A percentile compares a stretch with the other conserved stretches of the same genome.
Conservation (phyloP, 2,113 vertebrate species). For the Salvator merianae region DNA sequence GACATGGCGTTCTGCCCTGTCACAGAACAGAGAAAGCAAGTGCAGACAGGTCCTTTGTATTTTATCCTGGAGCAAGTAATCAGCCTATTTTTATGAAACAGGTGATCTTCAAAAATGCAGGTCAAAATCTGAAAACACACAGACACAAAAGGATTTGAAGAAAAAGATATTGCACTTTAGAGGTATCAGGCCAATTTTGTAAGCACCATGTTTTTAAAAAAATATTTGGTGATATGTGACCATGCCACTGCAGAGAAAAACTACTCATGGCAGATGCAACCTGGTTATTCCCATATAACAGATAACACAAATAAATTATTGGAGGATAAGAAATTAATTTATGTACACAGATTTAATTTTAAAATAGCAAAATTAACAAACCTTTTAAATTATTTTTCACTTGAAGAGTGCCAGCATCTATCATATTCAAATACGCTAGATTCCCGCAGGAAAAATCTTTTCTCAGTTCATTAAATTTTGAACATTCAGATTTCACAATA, state of each 20-base stretch:
- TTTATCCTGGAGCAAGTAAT: neutral
- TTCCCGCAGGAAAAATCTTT: neutral
- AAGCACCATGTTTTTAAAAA: no score
- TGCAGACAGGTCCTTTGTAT: no score
- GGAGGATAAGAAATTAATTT: neutral
- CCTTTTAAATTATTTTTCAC: constrained; percentile 3
- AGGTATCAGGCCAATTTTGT: no score
- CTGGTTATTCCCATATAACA: neutral
- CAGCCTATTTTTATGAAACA: no score
- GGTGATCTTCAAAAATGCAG: no score
- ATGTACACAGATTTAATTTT: neutral
- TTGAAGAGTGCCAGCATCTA: neutral
- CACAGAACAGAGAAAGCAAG: no score
- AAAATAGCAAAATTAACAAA: neutral
- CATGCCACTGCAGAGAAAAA: neutral
- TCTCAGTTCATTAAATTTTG: neutral
- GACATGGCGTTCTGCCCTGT: no score
- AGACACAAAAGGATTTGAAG: no score
- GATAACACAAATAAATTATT: neutral
- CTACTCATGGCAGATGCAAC: neutral
- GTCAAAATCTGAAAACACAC: no score
- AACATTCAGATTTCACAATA: neutral
- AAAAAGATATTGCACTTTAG: no score
- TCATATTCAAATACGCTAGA: neutral
- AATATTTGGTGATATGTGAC: no score